Percentiles rank a stretch among this genome's conserved stretches.
Conservation (phyloP, 2,113 vertebrate genomes). For the Excalfactoria chinensis region DNA sequence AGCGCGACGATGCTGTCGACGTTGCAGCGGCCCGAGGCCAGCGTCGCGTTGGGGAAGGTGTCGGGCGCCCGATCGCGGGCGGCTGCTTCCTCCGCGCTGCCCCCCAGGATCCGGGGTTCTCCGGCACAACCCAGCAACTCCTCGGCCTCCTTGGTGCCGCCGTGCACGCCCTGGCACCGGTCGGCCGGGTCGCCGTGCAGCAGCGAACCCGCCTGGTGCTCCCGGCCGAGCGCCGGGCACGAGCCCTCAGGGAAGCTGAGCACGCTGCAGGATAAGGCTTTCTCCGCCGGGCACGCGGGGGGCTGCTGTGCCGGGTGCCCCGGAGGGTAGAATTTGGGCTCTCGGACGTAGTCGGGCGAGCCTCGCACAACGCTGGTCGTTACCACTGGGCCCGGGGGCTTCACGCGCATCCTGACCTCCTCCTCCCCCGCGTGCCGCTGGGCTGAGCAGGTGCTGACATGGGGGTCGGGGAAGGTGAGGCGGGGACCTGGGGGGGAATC, state of each 20-base stretch:
- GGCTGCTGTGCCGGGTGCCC: slow-evolving; percentile 75
- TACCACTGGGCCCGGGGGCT: slow-evolving; percentile 82
- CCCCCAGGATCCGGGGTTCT: slow-evolving; percentile 69
- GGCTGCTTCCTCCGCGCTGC: slow-evolving; percentile 58
- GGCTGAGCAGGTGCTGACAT: slow-evolving; percentile 82
- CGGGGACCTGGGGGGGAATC: slow-evolving; percentile 65
- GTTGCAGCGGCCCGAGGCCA: slow-evolving; percentile 74
- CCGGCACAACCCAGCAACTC: slow-evolving; percentile 66
- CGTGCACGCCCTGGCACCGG: slow-evolving; percentile 70
- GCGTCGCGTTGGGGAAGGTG: slow-evolving; percentile 74
- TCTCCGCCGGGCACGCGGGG: slow-evolving; percentile 75
- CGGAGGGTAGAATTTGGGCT: slow-evolving; percentile 80
- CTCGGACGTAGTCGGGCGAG: slow-evolving; percentile 83
- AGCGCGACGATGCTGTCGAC: slow-evolving; percentile 73
- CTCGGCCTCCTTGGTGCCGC: slow-evolving; percentile 73
- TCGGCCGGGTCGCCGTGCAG: slow-evolving; percentile 79
- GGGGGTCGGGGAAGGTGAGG: slow-evolving; percentile 79
- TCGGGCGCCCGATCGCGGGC: slow-evolving; percentile 62
- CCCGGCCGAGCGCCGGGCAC: slow-evolving; percentile 64
- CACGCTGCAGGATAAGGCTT: slow-evolving; percentile 76
- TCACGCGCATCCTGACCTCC: slow-evolving; percentile 84
- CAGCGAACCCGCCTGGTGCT: slow-evolving; percentile 71
- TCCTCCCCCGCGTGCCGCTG: slow-evolving; percentile 80
- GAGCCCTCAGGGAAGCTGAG: slow-evolving; percentile 80
- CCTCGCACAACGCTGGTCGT: slow-evolving; percentile 80